Conservation (phyloP, 2,113 vertebrate species). For the Spermophilus dauricus region DNA sequence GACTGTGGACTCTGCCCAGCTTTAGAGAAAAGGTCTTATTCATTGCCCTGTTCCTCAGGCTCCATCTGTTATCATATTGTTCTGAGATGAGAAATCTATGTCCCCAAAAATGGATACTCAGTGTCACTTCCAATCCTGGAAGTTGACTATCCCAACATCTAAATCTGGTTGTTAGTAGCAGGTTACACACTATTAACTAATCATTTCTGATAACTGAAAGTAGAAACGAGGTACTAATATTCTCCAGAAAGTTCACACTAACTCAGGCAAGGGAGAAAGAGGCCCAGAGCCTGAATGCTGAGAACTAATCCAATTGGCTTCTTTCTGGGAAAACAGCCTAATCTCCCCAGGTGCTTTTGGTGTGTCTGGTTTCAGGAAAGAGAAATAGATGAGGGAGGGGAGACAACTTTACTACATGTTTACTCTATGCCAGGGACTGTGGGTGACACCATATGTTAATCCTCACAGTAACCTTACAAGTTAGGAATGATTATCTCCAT, state of each 20-base stretch:
- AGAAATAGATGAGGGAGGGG: background rate
- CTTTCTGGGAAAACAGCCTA: constrained; percentile 25
- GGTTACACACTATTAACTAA: constrained; percentile 18
- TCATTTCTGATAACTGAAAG: constrained; percentile 46
- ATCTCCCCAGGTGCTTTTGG: background rate
- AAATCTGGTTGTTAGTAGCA: background rate
- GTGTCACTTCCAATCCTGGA: background rate
- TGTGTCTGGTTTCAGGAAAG: background rate
- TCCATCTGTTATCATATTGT: background rate
- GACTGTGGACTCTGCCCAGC: background rate
- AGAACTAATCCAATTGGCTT: constrained; percentile 15
- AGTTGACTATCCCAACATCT: background rate
- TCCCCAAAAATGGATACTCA: constrained; percentile 23
- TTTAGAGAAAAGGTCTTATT: background rate
- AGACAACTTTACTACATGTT: background rate
- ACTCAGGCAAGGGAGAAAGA: constrained; percentile 13
- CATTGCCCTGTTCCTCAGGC: background rate
- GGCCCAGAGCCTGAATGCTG: background rate
- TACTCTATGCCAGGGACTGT: background rate
- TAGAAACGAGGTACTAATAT: constrained; percentile 33
- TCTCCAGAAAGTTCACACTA: constrained; percentile 25
- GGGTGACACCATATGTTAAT: background rate
- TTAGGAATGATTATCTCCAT: background rate
- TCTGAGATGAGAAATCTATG: background rate
- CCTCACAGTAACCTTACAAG: constrained; percentile 3